Conservation (phyloP, 2,113 vertebrate species). For the Azemiops feae region DNA sequence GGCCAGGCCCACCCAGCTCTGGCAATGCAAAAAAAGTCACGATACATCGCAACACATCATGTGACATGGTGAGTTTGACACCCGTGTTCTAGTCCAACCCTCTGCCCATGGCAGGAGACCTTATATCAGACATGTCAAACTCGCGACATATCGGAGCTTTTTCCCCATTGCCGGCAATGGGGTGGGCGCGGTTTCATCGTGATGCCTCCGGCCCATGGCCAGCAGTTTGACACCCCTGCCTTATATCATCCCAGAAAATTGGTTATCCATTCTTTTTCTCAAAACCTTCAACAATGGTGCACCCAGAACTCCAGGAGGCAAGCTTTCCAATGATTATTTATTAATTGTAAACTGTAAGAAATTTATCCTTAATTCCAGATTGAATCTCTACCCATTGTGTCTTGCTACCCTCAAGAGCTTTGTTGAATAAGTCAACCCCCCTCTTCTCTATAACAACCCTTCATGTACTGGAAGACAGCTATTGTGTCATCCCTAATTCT, state of each 20-base stretch:
- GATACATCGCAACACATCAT: no score
- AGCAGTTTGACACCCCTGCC: no score
- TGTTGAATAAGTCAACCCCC: neutral
- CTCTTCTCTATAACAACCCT: neutral
- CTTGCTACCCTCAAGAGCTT: neutral
- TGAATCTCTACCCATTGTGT: neutral
- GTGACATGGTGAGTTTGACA: no score
- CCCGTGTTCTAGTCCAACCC: no score
- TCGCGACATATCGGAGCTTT: no score
- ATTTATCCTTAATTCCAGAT: neutral
- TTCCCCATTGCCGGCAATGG: no score
- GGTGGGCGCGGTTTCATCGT: no score
- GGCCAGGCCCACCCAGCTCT: no score
- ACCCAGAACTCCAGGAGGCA: neutral
- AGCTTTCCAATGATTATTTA: neutral
- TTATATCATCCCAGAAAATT: neutral
- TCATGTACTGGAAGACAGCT: neutral
- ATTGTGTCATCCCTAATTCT: neutral
- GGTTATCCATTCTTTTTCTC: neutral
- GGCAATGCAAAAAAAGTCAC: no score
- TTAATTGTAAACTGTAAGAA: neutral
- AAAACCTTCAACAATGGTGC: neutral
- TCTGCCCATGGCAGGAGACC: neutral
- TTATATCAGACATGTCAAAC: neutral
- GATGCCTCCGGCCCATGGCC: no score